A percentile compares a stretch with the other conserved stretches of the same genome.
Conservation (phyloP, 2,888 invertebrate species). For the Aethes cnicana region DNA sequence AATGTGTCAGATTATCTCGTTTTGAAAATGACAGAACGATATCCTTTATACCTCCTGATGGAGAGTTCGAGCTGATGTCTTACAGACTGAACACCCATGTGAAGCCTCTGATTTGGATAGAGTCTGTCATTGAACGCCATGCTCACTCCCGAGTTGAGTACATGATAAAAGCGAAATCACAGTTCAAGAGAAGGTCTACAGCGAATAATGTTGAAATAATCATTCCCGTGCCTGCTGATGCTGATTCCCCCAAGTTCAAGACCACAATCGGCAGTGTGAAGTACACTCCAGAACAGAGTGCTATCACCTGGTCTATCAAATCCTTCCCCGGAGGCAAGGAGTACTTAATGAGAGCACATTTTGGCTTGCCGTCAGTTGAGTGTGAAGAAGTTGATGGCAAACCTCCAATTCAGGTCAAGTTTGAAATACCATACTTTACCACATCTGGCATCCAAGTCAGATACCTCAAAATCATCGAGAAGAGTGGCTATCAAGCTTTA, state of each 20-base stretch:
- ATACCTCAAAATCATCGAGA: conserved; percentile 98
- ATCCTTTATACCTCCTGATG: conserved; percentile 99
- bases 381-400: conserved; percentile 97
- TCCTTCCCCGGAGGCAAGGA: conserved; percentile 99
- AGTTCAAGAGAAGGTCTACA: conserved; percentile 98
- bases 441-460: conserved; percentile 99
- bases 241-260: conserved; percentile 99
- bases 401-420: conserved; percentile 99
- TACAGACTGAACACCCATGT: conserved; percentile 98
- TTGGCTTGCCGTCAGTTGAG: conserved; percentile 97
- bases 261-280: conserved; percentile 98
- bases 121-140: conserved; percentile 98
- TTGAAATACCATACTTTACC: conserved; percentile 99
- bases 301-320: conserved; percentile 98
- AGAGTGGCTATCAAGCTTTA: conserved; percentile 98
- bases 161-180: conserved; percentile 99
- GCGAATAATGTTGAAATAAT: conserved; percentile 99
- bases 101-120: conserved; percentile 99
- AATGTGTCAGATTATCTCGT: conserved; percentile 97
- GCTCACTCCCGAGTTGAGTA: conserved; percentile 98
- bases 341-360: conserved; percentile 98
- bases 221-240: conserved; percentile 97
- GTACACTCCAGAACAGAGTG: conserved; percentile 98
- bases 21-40: conserved; percentile 99
- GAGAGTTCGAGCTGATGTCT: conserved; percentile 99